Conservation (phyloP, 2,113 vertebrate genomes). For the Callipepla californica region DNA sequence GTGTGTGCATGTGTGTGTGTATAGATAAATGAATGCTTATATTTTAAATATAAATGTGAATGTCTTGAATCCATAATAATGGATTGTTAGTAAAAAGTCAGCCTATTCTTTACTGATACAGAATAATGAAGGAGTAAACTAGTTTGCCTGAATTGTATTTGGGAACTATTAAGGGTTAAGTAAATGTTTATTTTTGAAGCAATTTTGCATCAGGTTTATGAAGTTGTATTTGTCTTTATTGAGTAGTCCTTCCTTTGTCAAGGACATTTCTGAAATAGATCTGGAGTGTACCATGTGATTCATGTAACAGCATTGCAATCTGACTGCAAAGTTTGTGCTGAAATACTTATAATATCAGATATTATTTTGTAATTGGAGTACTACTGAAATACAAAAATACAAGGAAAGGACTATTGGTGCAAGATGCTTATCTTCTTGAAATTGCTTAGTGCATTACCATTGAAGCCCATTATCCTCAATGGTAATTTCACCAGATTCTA, state of each 20-base stretch:
- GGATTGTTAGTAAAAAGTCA: background rate
- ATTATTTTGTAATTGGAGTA: background rate
- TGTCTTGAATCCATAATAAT: background rate
- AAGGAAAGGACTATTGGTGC: background rate
- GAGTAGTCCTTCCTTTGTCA: background rate
- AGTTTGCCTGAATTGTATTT: background rate
- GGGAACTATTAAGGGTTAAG: background rate
- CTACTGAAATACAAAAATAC: background rate
- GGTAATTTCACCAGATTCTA: background rate
- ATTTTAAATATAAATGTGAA: background rate
- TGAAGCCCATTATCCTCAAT: background rate
- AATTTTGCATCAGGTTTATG: background rate
- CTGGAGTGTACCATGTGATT: background rate
- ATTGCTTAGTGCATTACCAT: background rate
- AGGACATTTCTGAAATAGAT: background rate
- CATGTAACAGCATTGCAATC: background rate
- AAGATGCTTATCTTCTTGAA: background rate
- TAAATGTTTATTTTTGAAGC: background rate
- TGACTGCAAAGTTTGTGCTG: background rate
- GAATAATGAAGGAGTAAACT: background rate
- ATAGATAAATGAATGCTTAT: background rate
- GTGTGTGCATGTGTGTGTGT: background rate
- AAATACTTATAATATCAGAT: rapidly evolving
- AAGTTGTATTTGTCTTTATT: background rate
- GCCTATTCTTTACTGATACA: background rate